phyloP scores from a whole-genome alignment of 1,140 invertebrate species.

The Calosoma granatense region DNA sequence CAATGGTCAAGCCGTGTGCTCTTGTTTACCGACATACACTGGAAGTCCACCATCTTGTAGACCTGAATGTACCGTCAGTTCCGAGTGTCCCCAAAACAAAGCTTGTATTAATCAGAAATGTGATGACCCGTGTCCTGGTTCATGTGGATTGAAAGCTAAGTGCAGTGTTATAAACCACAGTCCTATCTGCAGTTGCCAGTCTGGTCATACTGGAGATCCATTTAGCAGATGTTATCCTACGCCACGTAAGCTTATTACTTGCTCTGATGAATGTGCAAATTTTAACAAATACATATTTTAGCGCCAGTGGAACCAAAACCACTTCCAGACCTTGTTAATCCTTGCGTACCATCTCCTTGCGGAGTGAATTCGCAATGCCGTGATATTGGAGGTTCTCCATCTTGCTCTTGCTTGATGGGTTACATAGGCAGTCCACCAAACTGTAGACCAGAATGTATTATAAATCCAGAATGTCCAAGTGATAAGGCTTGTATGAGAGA shows the following conservation, averaged over 20 bases:
- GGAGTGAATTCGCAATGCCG: slow-evolving; percentile 59
- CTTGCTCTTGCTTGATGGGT: slow-evolving; percentile 47
- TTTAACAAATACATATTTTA: slow-evolving; percentile 13
- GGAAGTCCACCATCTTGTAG: slow-evolving; percentile 67
- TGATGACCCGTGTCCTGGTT: slow-evolving; percentile 65
- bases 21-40: slow-evolving; percentile 61
- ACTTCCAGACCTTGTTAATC: slow-evolving; percentile 37
- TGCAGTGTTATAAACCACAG: slow-evolving; percentile 75
- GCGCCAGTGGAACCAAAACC: slow-evolving; percentile 29
- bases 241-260: slow-evolving; percentile 35
- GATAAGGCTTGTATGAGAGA: slow-evolving; percentile 46
- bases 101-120: slow-evolving; percentile 74
- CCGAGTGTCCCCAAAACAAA: slow-evolving; percentile 58
- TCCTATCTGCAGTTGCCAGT: slow-evolving; percentile 70
- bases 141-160: slow-evolving; percentile 66
- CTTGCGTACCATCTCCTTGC: slow-evolving; percentile 64
- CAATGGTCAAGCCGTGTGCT: slow-evolving; percentile 65
- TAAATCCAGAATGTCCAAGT: slow-evolving; percentile 61
- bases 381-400: slow-evolving; percentile 46
- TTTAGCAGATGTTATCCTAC: slow-evolving; percentile 54
- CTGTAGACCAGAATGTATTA: slow-evolving; percentile 57
- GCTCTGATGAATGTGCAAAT: background rate
- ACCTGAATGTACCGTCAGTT: slow-evolving; percentile 67
- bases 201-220: slow-evolving; percentile 66
- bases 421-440: slow-evolving; percentile 43